Evolutionary conservation across 2,888 invertebrate genomes (phyloP), one percentile per base, ranked within the genome.

Genomic region (Stenichneumon culpator): DNA sequence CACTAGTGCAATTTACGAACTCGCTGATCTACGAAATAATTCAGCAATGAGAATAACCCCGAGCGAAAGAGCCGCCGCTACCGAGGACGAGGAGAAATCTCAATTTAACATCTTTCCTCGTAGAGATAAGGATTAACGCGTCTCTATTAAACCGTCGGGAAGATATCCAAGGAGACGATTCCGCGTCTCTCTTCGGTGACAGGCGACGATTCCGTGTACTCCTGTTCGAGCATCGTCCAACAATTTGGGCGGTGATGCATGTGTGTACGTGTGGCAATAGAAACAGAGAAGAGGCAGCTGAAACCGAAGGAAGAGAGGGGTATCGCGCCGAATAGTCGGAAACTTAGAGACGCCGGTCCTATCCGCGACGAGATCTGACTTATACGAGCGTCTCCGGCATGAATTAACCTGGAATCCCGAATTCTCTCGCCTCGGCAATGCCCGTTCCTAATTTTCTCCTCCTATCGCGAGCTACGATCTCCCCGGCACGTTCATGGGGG

Each of bases 331-430:
- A 78, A 86, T 80, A 57, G 83, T 74, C 78, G 81, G 80, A 79
- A 82, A 80, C 57, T 77, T 85, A 87, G 79, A 83, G 83, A 86
- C 86, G 84, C 57, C 79, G 22, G 50, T 78, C 72, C 75, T 86
- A 87, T 87, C 87, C 74, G 80, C 79, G 83, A 85, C 52, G 79
- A 75, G 85, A 87, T 87, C 87, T 86, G 85, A 84, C 85, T 82
- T 82, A 86, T 86, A 86, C 83, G 83, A 85, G 70, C 83, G 50
- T 79, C 74, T 68, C 86, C 54, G 72, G 83, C 68, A 86, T 86
- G 87, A 86, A 86, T 86, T 86, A 87, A 86, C 82, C 78, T 47
- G 82, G 80, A 86, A 82, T 87, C 77, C 63, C 74, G 44, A 79
- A 86, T 87, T 86, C 86, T 84, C 87, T 79, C 80, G 74, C 82